Base-by-base conservation (phyloP, 1,140 invertebrate genomes). In the Cyclina sinensis region DNA sequence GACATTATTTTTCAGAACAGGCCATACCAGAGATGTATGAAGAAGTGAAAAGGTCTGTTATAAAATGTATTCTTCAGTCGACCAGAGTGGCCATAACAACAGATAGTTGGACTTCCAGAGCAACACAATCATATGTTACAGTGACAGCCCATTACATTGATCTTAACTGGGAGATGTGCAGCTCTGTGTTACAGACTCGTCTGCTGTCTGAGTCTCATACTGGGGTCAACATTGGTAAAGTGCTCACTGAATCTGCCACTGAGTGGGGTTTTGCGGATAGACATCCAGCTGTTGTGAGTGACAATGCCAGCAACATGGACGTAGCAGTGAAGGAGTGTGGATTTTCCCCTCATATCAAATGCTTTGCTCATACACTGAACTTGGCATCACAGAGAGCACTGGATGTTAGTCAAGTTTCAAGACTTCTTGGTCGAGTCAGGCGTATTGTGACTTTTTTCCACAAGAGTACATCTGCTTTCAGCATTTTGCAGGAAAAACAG, bases 301-400 rank as follows among this genome's bases (percentile, higher is more conserved):
- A 89, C 74, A 89, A 89, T 78, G 89, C 59, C 2, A 81, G 21
- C 37, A 83, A 81, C 35, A 86, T 90, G 12, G 88, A 76, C 68
- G 30, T 30, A 18, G 78, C 79, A 24, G 68, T 84, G 32, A 82
- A 79, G 30, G 57, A 35, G 11, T 54, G 79, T 5, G 70, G 59
- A 27, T 78, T 86, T 16, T 30, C 21, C 18, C 79, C 81, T 16
- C 81, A 84, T 84, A 32, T 84, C 7, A 39, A 39, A 11, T 84
- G 81, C 32, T 84, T 70, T 51, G 81, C 59, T 16, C 59, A 84
- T 46, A 84, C 81, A 3, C 4, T 73, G 2, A 84, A 84, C 27
- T 32, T 84, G 27, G 65, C 81, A 30, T 51, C 81, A 43, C 81
- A 84, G 32, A 16, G 37, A 12, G 81, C 37, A 2, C 43, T 68